Evolutionary conservation across 1,140 invertebrate species (phyloP).

Genomic region (Carposina sasakii): DNA sequence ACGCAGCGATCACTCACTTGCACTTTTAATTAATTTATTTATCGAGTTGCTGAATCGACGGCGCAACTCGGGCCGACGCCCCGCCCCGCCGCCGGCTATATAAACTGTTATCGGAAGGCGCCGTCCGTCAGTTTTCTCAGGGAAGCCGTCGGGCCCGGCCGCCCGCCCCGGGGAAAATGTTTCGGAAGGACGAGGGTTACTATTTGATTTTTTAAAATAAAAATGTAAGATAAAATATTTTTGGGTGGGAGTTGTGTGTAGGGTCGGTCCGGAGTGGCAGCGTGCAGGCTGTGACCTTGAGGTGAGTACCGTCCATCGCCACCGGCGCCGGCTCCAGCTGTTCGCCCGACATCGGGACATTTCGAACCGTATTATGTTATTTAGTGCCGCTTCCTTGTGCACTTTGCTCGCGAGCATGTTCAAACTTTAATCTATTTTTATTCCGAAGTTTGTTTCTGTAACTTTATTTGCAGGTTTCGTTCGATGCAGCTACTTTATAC

Average conservation of each 20-base stretch:
- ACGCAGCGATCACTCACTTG: constrained; percentile 68
- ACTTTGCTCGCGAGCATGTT: no score
- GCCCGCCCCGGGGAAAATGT: constrained; percentile 43
- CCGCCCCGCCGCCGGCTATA: constrained; percentile 58
- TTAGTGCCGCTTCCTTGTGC: constrained; percentile 21
- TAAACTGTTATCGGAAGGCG: constrained; percentile 46
- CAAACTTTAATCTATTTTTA: no score
- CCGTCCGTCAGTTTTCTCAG: constrained; percentile 67
- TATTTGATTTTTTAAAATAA: constrained; percentile 43
- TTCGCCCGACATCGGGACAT: constrained; percentile 64
- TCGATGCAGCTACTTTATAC: no score
- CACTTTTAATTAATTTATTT: constrained; percentile 74
- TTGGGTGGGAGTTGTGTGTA: constrained; percentile 33
- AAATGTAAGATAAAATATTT: constrained; percentile 36
- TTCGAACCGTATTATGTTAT: constrained; percentile 56
- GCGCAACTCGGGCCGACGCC: constrained; percentile 65
- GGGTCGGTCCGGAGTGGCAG: constrained; percentile 34
- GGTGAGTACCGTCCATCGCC: constrained; percentile 55
- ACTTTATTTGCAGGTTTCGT: no score
- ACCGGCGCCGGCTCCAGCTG: constrained; percentile 46
- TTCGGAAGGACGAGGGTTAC: constrained; percentile 51
- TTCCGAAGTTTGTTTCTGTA: no score
- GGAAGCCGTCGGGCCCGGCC: constrained; percentile 47
- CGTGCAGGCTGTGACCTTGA: constrained; percentile 48
- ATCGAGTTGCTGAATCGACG: constrained; percentile 67